Evolutionary conservation across 1,140 invertebrate species (phyloP).

Genomic region (Colletes gigas): DNA sequence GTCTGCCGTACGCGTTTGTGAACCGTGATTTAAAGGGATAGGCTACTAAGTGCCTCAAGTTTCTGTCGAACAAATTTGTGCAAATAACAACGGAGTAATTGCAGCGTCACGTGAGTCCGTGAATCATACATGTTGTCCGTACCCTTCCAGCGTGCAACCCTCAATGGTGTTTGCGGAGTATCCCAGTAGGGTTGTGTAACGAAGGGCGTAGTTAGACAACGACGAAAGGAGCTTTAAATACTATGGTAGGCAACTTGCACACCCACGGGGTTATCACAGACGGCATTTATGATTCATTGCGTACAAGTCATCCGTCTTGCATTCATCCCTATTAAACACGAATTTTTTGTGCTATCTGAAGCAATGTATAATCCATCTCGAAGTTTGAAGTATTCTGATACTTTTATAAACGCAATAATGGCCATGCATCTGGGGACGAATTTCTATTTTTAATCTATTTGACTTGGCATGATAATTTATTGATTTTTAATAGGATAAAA

Average conservation of each 20-base stretch:
- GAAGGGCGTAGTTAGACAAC: neutral
- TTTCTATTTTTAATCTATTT: neutral
- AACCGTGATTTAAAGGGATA: constrained; percentile 11
- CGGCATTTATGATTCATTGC: constrained; percentile 14
- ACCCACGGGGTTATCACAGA: neutral
- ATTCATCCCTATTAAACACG: neutral
- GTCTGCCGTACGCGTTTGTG: neutral
- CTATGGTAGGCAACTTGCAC: neutral
- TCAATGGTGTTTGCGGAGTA: too few relatives aligned
- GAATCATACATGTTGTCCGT: constrained; percentile 18
- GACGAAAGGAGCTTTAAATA: neutral
- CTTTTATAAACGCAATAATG: neutral
- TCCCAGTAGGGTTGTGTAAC: neutral
- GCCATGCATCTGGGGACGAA: neutral
- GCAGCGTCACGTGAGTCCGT: constrained; percentile 12
- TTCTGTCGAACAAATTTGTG: constrained; percentile 11
- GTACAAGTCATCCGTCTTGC: neutral
- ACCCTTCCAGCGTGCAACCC: neutral
- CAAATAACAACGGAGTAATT: constrained; percentile 9
- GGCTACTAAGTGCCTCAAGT: constrained; percentile 16
- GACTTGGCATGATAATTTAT: too few relatives aligned
- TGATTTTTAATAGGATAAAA: too few relatives aligned
- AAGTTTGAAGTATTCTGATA: neutral
- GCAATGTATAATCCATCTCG: neutral
- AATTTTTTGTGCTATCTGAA: neutral